Conservation (phyloP, 2,113 vertebrate species). For the Grantiella picta region DNA sequence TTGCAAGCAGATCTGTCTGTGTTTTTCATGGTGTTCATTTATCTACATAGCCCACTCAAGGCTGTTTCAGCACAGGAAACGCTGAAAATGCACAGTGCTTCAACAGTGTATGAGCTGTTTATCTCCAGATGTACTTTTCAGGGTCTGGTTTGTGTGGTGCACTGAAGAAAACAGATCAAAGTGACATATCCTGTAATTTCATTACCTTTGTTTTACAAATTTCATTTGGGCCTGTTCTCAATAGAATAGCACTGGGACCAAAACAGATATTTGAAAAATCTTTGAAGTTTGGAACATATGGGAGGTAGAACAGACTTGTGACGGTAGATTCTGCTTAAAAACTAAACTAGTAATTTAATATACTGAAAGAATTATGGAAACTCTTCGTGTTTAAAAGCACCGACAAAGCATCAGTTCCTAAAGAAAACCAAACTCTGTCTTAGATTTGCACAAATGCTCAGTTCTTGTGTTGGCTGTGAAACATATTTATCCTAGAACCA, state of each 20-base stretch:
- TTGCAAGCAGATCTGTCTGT: not conserved
- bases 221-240: conserved; percentile 24
- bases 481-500: not conserved
- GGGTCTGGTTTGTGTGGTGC: not conserved
- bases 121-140: not conserved
- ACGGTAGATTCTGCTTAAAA: not conserved
- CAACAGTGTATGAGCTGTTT: not conserved
- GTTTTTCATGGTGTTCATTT: not conserved
- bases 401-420: not conserved
- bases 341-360: not conserved
- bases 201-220: conserved; percentile 17
- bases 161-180: conserved; percentile 10
- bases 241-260: not conserved
- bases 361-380: not conserved
- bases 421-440: not conserved
- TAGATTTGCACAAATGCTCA: not conserved
- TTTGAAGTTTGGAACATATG: conserved; percentile 29
- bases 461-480: not conserved
- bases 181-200: conserved; percentile 22
- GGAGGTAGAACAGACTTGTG: not conserved
- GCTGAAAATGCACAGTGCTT: not conserved
- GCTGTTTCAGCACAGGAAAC: not conserved
- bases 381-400: not conserved
- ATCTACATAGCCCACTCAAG: not conserved
- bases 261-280: conserved; percentile 18